phyloP scores from a whole-genome alignment of 64 coral and sea anemone species.

The Pocillopora verrucosa region DNA sequence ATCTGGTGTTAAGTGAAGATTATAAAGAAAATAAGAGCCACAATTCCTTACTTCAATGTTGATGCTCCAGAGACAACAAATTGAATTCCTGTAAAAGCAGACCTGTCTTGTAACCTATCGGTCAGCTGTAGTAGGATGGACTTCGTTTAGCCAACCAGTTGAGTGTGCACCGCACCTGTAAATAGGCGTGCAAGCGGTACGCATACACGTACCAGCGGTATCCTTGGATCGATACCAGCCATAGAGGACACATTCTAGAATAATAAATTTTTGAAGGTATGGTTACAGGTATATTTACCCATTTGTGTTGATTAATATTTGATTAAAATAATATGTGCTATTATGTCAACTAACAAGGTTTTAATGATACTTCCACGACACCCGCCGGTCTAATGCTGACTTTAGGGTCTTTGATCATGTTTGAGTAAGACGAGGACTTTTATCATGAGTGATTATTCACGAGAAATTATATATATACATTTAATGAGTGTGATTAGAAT shows the following conservation, averaged over 20 bases:
- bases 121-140: conserved; percentile 1
- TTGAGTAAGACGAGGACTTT: too few species aligned
- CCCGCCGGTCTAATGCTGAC: too few species aligned
- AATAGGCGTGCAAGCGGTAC: not conserved
- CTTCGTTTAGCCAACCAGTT: not conserved
- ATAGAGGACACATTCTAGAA: not conserved
- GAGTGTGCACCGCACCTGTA: not conserved
- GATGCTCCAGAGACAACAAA: not conserved
- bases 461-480: too few species aligned
- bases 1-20: not conserved
- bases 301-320: too few species aligned
- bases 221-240: conserved; percentile 6
- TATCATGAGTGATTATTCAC: too few species aligned
- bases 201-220: not conserved
- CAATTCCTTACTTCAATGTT: not conserved
- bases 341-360: too few species aligned
- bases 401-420: too few species aligned
- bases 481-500: too few species aligned
- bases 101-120: conserved; percentile 9
- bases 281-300: too few species aligned
- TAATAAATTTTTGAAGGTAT: too few species aligned
- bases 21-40: not conserved
- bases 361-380: too few species aligned
- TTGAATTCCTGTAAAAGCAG: not conserved
- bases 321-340: too few species aligned